Conservation (phyloP, 2,113 vertebrate genomes). For the Phrynosoma blainvillii region DNA sequence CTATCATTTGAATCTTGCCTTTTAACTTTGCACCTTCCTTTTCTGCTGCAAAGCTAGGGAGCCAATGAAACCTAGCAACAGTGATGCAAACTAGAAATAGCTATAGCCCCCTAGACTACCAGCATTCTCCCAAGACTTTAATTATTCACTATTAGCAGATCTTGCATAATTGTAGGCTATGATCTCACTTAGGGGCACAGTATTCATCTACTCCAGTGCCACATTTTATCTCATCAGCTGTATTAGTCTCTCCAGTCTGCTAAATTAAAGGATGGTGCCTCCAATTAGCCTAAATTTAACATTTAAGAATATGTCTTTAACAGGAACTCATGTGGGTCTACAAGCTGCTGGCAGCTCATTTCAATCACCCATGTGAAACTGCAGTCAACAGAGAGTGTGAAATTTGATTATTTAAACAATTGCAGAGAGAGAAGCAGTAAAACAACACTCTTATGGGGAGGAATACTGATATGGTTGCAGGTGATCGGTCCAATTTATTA, state of each 20-base stretch:
- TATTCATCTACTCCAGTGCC: constrained; percentile 62
- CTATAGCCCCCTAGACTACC: constrained; percentile 59
- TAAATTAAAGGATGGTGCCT: constrained; percentile 71
- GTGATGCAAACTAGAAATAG: constrained; percentile 64
- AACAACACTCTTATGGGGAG: neutral
- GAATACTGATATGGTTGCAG: constrained; percentile 6
- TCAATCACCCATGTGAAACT: constrained; percentile 40
- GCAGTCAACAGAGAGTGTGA: constrained; percentile 45
- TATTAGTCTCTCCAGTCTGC: constrained; percentile 70
- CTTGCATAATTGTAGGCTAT: constrained; percentile 72
- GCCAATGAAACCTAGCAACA: constrained; percentile 67
- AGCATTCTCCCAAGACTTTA: constrained; percentile 58
- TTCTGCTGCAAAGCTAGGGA: constrained; percentile 41
- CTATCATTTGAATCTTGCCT: constrained; percentile 63
- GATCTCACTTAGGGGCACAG: constrained; percentile 67
- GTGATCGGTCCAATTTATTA: neutral
- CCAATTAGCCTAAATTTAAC: constrained; percentile 73
- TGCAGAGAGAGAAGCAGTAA: constrained; percentile 28
- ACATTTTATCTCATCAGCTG: constrained; percentile 70
- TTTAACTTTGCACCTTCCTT: constrained; percentile 63
- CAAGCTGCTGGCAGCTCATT: constrained; percentile 63
- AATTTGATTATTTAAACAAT: constrained; percentile 17
- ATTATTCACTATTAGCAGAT: constrained; percentile 71
- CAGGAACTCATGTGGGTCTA: constrained; percentile 61
- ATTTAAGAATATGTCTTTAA: constrained; percentile 66